Base-by-base conservation (phyloP, 2,888 invertebrate species). In the Operophtera brumata region DNA sequence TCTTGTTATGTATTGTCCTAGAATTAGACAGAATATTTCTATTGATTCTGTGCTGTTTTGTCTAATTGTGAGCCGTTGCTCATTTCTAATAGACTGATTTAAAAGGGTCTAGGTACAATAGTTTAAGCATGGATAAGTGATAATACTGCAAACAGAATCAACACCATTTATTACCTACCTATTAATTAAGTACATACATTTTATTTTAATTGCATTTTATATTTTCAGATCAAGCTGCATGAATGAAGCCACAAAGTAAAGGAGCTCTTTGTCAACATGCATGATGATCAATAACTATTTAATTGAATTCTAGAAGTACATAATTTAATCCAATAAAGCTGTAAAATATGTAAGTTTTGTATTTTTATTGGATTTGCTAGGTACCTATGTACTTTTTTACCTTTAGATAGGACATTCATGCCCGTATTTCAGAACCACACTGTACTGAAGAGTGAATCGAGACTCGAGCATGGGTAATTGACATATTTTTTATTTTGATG, bases 181-280 rank as follows among this genome's bases (percentile, higher is more conserved):
- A 9, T 30, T 30, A 30, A 30, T n/a, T n/a, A n/a, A n/a, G n/a
- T n/a, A n/a, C n/a, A n/a, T 30, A 9, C 30, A 30, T 25, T 40
- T 14, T 20, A 11, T 25, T 36, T 26, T 1, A 45, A 7, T 45
- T 39, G 6, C 34, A 11, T 13, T 34, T 25, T 49, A 6, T 46
- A 47, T 61, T 84, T 84, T 59, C 85, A 87, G 87, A 76, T 71
- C 67, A 83, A 58, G 69, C 73, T 50, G n/a, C n/a, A n/a, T n/a
- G n/a, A n/a, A n/a, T n/a, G 73, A 70, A 51, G 66, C 75, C 12
- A 75, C 83, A 65, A 77, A 70, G 62, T 64, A 56, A 68, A 63
- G 64, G 63, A 69, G 65, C 64, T 66, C 56, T 66, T 70, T 60
- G 69, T 61, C 73, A 76, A 66, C 70, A 76, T 76, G 73, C 73